Conservation (phyloP, 2,888 invertebrate genomes). For the Alitta virens region DNA sequence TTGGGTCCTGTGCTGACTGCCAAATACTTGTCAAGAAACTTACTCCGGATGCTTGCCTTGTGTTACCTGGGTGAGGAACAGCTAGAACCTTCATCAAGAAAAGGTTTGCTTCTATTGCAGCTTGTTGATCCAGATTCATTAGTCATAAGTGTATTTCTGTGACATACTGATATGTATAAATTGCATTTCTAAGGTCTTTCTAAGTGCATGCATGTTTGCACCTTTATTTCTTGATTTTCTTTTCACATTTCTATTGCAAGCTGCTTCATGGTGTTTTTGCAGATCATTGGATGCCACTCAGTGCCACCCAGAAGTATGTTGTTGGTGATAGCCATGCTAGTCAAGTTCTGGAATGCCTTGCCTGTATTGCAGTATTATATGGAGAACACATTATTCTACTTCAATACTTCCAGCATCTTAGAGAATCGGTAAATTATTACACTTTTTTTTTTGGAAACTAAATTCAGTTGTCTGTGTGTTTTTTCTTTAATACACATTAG, state of each 20-base stretch:
- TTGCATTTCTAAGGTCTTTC: no score
- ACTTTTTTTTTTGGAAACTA: no score
- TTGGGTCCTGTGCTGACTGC: conserved; percentile 92
- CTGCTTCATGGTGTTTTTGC: no score
- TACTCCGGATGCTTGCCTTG: conserved; percentile 87
- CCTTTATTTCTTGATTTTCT: no score
- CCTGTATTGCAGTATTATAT: conserved; percentile 71
- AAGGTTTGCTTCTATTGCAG: no score
- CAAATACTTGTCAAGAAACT: conserved; percentile 82
- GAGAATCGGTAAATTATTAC: conserved; percentile 53
- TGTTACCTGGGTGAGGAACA: conserved; percentile 75
- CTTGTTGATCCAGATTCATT: no score
- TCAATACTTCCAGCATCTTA: conserved; percentile 52
- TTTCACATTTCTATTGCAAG: no score
- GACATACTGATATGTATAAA: no score
- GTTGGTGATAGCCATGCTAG: conserved; percentile 76
- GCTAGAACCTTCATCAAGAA: conserved; percentile 13
- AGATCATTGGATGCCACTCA: neutral
- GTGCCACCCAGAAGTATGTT: conserved; percentile 47
- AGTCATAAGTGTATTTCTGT: no score
- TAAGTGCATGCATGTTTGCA: no score
- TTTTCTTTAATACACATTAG: no score
- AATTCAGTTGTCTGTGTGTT: no score
- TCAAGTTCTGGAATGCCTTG: conserved; percentile 87
- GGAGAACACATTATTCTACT: conserved; percentile 55